These are phyloP conservation scores for Andrena chrysosceles DNA, from an alignment of 2,888 invertebrate genomes.

Conservation along the genomic window DNA sequence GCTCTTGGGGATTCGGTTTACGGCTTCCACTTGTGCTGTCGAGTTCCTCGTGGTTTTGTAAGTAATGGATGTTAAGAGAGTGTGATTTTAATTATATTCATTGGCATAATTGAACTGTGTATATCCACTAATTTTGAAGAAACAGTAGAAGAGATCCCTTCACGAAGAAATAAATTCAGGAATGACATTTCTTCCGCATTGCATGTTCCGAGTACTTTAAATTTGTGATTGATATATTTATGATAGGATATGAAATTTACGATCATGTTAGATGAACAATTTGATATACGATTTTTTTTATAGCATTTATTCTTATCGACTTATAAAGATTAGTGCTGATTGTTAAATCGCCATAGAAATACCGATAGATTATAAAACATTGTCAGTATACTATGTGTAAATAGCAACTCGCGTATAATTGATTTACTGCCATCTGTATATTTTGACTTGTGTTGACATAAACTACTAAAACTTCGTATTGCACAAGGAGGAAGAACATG, in stretches of 20 bases:
- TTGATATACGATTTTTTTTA: no score
- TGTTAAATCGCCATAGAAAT: no score
- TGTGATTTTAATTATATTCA: constrained; percentile 3
- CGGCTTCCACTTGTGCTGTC: background rate
- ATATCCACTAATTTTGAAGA: background rate
- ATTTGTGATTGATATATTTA: background rate
- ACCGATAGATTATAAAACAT: background rate
- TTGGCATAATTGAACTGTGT: background rate
- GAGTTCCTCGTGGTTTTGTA: background rate
- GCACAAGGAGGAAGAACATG: constrained; percentile 6
- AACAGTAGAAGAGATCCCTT: background rate
- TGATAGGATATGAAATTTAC: no score
- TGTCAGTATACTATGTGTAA: background rate
- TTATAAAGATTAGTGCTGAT: no score
- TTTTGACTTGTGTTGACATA: background rate
- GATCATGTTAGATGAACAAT: no score
- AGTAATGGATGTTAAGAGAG: background rate
- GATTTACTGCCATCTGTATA: background rate
- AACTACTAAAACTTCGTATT: background rate
- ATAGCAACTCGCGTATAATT: background rate
- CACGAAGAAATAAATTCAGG: background rate
- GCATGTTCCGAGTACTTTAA: background rate
- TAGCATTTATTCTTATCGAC: no score
- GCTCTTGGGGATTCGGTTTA: background rate
- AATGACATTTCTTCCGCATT: background rate